A percentile compares a stretch with the other conserved stretches of the same genome.
These are phyloP conservation scores for Vandiemenella viatica DNA, from an alignment of 2,888 invertebrate genomes.

Conservation along the genomic window DNA sequence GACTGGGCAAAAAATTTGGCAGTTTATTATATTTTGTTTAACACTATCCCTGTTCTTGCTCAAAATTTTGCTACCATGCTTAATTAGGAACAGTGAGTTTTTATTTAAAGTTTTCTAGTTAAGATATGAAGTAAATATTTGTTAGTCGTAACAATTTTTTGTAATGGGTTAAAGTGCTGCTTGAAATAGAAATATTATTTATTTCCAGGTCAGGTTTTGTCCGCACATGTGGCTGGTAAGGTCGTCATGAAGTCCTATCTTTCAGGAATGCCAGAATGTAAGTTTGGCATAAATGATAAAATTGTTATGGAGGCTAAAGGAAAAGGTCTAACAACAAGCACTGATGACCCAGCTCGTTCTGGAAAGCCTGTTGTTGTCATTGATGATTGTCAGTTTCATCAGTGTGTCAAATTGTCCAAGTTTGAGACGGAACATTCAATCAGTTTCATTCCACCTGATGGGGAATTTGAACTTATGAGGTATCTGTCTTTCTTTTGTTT, in stretches of 20 bases:
- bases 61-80: too few relatives aligned
- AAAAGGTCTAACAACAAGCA: constrained; percentile 41
- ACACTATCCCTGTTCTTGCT: too few relatives aligned
- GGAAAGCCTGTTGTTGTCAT: constrained; percentile 98
- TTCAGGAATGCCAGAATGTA: constrained; percentile 99
- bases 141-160: neutral
- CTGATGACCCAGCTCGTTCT: constrained; percentile 17
- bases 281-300: constrained; percentile 99
- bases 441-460: constrained; percentile 98
- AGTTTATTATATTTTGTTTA: too few relatives aligned
- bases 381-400: constrained; percentile 99
- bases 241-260: constrained; percentile 99
- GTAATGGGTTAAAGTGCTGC: neutral
- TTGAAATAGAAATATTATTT: constrained; percentile 1
- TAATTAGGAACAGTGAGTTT: too few relatives aligned
- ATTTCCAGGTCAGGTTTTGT: constrained; percentile 80
- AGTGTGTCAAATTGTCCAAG: constrained; percentile 98
- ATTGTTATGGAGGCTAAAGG: constrained; percentile 95
- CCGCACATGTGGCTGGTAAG: constrained; percentile 97
- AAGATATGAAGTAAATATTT: neutral
- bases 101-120: too few relatives aligned
- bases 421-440: constrained; percentile 99
- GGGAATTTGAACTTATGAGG: constrained; percentile 99
- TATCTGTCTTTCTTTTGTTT: too few relatives aligned
- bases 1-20: too few relatives aligned